A percentile compares a stretch with the other conserved stretches of the same genome.
Conservation (phyloP, 2,888 invertebrate species). For the Drosophila dives region DNA sequence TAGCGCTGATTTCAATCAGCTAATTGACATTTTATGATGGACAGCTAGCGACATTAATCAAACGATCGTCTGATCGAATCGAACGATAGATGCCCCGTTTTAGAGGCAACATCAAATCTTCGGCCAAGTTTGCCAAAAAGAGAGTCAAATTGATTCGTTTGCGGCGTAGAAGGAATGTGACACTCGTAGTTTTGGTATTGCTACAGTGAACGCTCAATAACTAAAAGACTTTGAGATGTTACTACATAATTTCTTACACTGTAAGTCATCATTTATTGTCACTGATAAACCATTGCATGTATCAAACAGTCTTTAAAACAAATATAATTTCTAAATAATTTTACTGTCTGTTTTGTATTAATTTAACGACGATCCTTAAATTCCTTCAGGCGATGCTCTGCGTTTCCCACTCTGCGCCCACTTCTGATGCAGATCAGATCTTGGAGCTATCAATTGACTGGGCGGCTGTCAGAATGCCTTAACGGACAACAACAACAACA, state of each 20-base stretch:
- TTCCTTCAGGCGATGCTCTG: background rate
- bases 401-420: constrained; percentile 43
- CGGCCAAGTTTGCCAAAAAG: constrained; percentile 21
- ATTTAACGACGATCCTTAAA: background rate
- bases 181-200: background rate
- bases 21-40: constrained; percentile 78
- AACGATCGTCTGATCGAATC: constrained; percentile 5
- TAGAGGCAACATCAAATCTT: constrained; percentile 29
- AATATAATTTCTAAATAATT: background rate
- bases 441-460: constrained; percentile 57
- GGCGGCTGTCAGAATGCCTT: constrained; percentile 75
- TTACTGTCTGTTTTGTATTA: background rate
- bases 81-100: constrained; percentile 4
- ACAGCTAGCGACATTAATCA: constrained; percentile 52
- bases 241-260: background rate
- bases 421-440: constrained; percentile 56
- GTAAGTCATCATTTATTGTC: background rate
- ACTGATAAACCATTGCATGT: background rate
- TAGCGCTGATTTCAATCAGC: constrained; percentile 69
- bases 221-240: background rate
- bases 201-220: background rate
- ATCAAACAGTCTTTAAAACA: background rate
- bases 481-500: constrained; percentile 67
- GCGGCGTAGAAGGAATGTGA: background rate
- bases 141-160: constrained; percentile 36